Evolutionary conservation across 2,113 vertebrate species (phyloP).

Genomic region (Noctilio leporinus): DNA sequence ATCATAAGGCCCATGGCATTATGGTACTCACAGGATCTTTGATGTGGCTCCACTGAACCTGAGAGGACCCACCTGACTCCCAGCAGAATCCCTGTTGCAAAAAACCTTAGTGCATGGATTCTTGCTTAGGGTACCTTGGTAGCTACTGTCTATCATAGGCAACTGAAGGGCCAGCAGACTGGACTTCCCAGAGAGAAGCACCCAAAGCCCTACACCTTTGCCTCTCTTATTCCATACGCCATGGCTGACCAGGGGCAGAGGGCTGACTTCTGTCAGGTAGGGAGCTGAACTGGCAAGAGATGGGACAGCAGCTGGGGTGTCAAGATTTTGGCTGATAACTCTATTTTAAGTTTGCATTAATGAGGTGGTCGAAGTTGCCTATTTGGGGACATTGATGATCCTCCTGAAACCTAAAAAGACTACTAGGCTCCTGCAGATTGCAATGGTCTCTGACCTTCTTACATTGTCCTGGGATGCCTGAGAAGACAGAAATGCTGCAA

Average conservation of each 20-base stretch:
- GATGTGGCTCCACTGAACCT: background rate
- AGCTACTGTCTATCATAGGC: background rate
- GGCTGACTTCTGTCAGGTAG: background rate
- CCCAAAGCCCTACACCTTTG: background rate
- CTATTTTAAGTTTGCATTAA: background rate
- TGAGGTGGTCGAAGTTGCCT: background rate
- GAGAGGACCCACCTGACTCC: too few species aligned
- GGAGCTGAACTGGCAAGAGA: background rate
- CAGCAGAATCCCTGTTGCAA: background rate
- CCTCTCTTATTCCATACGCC: background rate
- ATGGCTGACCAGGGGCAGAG: background rate
- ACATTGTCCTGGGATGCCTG: background rate
- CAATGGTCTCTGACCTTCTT: background rate
- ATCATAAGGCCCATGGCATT: rapidly evolving
- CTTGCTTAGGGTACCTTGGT: background rate
- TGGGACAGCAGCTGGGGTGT: background rate
- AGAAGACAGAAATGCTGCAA: background rate
- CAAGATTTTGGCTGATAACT: background rate
- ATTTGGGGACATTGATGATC: rapidly evolving
- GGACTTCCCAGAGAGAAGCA: background rate
- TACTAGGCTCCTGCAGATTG: background rate
- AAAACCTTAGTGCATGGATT: background rate
- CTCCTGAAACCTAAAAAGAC: background rate
- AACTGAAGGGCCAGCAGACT: background rate
- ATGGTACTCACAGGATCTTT: background rate